Evolutionary conservation across 2,797 vertebrate genomes (phyloP).

Genomic region (Parauchenoglanis ngamensis): DNA sequence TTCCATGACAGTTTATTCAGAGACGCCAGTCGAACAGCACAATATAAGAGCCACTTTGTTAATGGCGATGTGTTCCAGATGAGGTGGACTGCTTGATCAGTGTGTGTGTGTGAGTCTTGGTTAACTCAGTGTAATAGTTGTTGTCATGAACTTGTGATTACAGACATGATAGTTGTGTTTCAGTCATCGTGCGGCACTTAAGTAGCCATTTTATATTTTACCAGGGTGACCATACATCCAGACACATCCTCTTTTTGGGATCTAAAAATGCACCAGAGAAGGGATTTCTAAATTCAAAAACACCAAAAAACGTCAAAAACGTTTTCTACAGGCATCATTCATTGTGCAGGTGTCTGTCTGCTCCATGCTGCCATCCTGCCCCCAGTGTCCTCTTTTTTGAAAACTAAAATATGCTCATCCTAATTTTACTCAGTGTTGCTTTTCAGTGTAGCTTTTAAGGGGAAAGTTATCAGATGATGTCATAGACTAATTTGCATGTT

Average conservation of each 20-base stretch:
- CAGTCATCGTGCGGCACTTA: background rate
- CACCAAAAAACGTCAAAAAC: too few relatives aligned
- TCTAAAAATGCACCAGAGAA: too few relatives aligned
- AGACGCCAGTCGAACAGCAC: background rate
- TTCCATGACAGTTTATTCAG: background rate
- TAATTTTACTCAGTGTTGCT: background rate
- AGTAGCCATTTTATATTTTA: background rate
- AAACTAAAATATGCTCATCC: too few relatives aligned
- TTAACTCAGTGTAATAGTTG: background rate
- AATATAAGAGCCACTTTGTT: background rate
- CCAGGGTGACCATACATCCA: too few relatives aligned
- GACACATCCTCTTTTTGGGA: too few relatives aligned
- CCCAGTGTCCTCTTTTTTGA: too few relatives aligned
- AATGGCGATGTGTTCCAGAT: conserved; percentile 57
- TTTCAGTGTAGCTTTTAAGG: background rate
- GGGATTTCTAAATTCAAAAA: too few relatives aligned
- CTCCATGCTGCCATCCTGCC: too few relatives aligned
- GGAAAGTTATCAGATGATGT: background rate
- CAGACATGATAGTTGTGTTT: background rate
- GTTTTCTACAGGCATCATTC: too few relatives aligned
- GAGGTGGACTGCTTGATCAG: conserved; percentile 27
- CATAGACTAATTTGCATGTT: background rate
- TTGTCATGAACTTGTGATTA: background rate
- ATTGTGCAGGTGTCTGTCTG: too few relatives aligned
- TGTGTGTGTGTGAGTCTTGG: background rate